phyloP scores from a whole-genome alignment of 1,140 invertebrate genomes.

The Planococcus citri region DNA sequence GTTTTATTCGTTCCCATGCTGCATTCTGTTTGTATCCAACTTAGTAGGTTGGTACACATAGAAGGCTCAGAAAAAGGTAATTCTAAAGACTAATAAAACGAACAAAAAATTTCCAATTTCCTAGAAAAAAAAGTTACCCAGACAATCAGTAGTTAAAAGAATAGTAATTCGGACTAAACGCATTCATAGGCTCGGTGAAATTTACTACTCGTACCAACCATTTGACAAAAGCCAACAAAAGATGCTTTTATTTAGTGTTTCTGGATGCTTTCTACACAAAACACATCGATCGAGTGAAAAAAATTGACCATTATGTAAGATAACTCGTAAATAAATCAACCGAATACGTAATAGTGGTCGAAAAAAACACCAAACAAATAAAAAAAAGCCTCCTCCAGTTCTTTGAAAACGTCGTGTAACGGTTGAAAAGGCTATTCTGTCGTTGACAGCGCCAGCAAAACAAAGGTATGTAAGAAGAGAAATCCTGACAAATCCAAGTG shows the following conservation, averaged over 20 bases:
- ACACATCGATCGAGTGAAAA: background rate
- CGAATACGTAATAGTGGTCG: background rate
- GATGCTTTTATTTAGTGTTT: too few species aligned
- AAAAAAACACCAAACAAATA: background rate
- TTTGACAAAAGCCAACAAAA: background rate
- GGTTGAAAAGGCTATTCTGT: background rate
- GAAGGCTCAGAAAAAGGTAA: too few species aligned
- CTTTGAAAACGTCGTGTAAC: background rate
- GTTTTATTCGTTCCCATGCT: too few species aligned
- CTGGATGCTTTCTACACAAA: background rate
- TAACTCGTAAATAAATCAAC: constrained; percentile 22
- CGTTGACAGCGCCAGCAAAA: background rate
- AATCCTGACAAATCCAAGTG: background rate
- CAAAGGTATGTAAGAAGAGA: constrained; percentile 15
- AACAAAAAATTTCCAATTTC: background rate
- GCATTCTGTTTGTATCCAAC: too few species aligned
- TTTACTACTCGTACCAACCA: background rate
- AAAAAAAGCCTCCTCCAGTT: too few species aligned
- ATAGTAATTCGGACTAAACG: background rate
- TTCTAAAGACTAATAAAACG: too few species aligned
- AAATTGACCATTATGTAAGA: background rate
- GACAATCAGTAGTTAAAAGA: background rate
- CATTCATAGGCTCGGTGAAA: background rate
- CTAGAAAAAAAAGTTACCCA: background rate
- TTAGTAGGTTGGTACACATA: too few species aligned